Evolutionary conservation across 2,113 vertebrate genomes (phyloP).

Genomic region (Condylura cristata): DNA sequence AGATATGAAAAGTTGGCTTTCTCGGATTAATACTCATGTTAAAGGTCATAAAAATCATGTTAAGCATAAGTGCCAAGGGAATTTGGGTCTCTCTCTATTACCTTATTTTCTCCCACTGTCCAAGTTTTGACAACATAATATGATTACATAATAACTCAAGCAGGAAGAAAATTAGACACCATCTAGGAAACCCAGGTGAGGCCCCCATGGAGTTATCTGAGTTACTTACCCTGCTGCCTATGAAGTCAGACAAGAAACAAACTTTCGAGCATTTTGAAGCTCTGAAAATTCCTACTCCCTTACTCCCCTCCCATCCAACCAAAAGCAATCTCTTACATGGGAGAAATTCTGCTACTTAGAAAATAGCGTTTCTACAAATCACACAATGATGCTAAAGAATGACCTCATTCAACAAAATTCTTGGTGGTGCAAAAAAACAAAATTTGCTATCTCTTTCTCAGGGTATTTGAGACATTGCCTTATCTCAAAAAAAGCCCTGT

Average conservation of each 20-base stretch:
- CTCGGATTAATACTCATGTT: slow-evolving; percentile 31
- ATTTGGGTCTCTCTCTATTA: slow-evolving; percentile 55
- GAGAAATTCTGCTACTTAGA: neutral
- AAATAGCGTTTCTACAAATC: neutral
- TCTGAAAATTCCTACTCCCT: neutral
- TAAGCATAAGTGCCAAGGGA: slow-evolving; percentile 47
- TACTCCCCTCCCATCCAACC: neutral
- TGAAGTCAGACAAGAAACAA: slow-evolving; percentile 38
- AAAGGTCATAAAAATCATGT: slow-evolving; percentile 65
- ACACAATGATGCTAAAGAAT: slow-evolving; percentile 14
- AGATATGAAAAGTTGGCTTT: slow-evolving; percentile 34
- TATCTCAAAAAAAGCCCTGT: neutral
- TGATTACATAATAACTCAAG: slow-evolving; percentile 68
- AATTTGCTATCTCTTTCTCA: neutral
- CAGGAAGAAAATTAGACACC: slow-evolving; percentile 66
- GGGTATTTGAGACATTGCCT: neutral
- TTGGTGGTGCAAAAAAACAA: neutral
- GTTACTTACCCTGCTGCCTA: neutral
- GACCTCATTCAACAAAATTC: neutral
- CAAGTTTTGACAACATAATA: slow-evolving; percentile 69
- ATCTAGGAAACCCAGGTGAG: slow-evolving; percentile 55
- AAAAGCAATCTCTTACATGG: neutral
- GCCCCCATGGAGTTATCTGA: slow-evolving; percentile 36
- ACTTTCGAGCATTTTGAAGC: neutral
- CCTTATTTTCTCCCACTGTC: slow-evolving; percentile 37